Evolutionary conservation across 1,140 invertebrate genomes (phyloP).

Genomic region (Chrysopa pallens): DNA sequence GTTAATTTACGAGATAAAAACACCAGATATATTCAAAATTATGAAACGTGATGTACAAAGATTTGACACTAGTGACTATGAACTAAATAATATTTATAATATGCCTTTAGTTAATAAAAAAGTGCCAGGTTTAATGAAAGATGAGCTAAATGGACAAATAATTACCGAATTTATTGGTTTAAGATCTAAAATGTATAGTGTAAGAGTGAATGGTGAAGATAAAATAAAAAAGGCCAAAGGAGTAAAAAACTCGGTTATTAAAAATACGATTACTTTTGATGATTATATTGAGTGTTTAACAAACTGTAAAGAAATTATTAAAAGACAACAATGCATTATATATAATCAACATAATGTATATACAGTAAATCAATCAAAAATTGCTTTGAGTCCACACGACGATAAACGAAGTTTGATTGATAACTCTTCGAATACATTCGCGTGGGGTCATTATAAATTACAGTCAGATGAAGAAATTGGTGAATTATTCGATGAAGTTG

Average conservation of each 20-base stretch:
- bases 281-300: constrained; percentile 8
- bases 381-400: constrained; percentile 9
- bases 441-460: constrained; percentile 9
- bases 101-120: constrained; percentile 21
- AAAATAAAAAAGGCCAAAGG: constrained; percentile 11
- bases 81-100: constrained; percentile 6
- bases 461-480: not conserved
- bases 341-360: constrained; percentile 9
- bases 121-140: constrained; percentile 26
- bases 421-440: constrained; percentile 6
- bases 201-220: constrained; percentile 7
- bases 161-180: constrained; percentile 20
- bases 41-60: constrained; percentile 1
- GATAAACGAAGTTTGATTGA: constrained; percentile 8
- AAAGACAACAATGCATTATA: not conserved
- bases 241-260: constrained; percentile 8
- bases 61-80: constrained; percentile 4
- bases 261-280: constrained; percentile 5
- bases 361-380: constrained; percentile 7
- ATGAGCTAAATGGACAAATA: constrained; percentile 20
- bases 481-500: too few species aligned
- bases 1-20: constrained; percentile 2
- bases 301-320: constrained; percentile 1
- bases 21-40: constrained; percentile 2
- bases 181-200: constrained; percentile 21